Base-by-base conservation (phyloP, 2,797 vertebrate genomes). In the Falco peregrinus region DNA sequence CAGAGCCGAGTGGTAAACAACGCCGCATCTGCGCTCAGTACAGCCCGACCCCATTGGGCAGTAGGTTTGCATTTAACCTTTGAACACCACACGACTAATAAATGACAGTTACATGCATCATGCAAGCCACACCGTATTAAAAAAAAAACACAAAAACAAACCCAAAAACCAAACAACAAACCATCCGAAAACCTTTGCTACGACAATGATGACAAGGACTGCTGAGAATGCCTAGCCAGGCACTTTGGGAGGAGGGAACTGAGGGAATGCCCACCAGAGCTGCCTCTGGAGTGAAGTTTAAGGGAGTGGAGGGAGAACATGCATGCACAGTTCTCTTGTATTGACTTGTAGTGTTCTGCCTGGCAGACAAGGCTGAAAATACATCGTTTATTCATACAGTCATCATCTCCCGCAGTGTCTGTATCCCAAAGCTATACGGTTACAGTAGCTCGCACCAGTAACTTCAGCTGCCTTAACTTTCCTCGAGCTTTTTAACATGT, bases 11-110 rank as follows among this genome's bases (percentile, higher is more conserved):
- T 2, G 3, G 68, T 51, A 51, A 83, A 59, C 80, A 54, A 3
- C 2, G 2, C 64, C 3, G 7, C 5, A 10, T 21, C 69, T 2
- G 10, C 0, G 1, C 45, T 24, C 12, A 1, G 19, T 10, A 5
- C n/a, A 51, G 6, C 48, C 7, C 1, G 0, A 20, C 10, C 33
- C 59, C 2, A 24, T 1, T 9, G 33, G 29, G 63, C 69, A 60
- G 35, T 45, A 60, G 85, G 82, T 65, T 48, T 39, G 67, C 3
- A 0, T n/a, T 53, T 31, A 35, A 95, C 84, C 92, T 95, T 74
- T 65, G 83, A 87, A 56, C 89, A 25, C 11, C 9, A 26, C 57
- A 24, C 10, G 24, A 53, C 43, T 9, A 28, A 89, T 74, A 28
- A 89, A 61, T 33, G 39, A 16, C 25, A 47, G 71, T 43, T 76